Percentiles rank a stretch among this genome's conserved stretches.
Evolutionary conservation across 2,113 vertebrate species (phyloP).

Genomic region (Coreoperca whiteheadi): DNA sequence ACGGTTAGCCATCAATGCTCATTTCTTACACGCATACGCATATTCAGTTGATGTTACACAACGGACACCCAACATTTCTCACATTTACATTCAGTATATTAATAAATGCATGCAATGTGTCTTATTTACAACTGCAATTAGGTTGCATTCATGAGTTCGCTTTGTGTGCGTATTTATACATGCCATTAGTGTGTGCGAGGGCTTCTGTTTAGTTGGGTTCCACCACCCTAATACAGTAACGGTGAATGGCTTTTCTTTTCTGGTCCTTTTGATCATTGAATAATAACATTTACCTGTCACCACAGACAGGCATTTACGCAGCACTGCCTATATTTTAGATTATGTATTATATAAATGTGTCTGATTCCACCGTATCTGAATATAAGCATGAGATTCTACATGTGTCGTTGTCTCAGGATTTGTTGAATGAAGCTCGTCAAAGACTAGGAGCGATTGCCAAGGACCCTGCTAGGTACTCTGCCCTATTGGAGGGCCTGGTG

Average conservation of each 20-base stretch:
- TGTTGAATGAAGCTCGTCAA: constrained; percentile 90
- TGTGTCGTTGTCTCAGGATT: constrained; percentile 84
- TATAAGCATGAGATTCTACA: background rate
- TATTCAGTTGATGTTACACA: background rate
- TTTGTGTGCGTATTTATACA: background rate
- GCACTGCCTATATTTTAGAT: background rate
- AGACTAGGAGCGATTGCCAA: constrained; percentile 89
- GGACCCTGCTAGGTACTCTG: constrained; percentile 88
- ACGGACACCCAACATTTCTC: background rate
- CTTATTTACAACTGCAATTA: background rate
- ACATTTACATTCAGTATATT: background rate
- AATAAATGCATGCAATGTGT: background rate
- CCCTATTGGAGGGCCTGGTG: constrained; percentile 91
- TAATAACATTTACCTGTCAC: background rate
- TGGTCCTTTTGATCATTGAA: background rate
- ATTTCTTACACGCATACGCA: background rate
- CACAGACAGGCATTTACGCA: background rate
- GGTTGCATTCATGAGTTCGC: background rate
- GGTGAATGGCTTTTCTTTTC: background rate
- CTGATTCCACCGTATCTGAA: background rate
- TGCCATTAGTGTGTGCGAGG: background rate
- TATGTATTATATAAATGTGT: background rate
- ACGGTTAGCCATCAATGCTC: constrained; percentile 83
- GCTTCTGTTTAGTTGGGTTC: background rate
- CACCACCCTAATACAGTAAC: background rate